A percentile compares a stretch with the other conserved stretches of the same genome.
These are phyloP conservation scores for Ciconia stormi DNA, from an alignment of 2,113 vertebrate genomes.

Conservation along the genomic window DNA sequence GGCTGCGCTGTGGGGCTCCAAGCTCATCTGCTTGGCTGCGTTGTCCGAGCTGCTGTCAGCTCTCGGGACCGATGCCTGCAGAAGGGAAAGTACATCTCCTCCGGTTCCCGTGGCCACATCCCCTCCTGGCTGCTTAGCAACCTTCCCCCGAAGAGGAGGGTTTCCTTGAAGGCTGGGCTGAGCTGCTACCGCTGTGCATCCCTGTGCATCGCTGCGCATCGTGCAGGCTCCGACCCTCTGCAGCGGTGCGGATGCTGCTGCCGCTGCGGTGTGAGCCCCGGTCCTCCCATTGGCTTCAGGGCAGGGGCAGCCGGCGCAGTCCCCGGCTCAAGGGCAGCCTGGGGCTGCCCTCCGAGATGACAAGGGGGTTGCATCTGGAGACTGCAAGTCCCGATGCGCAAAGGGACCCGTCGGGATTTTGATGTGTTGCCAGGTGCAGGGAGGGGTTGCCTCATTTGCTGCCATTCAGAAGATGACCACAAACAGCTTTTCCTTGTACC, in stretches of 20 bases:
- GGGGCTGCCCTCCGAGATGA: not conserved
- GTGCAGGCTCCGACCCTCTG: not conserved
- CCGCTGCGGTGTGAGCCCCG: not conserved
- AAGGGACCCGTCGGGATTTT: not conserved
- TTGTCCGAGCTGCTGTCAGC: conserved; percentile 11
- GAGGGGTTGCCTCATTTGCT: not conserved
- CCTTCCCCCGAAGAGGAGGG: conserved; percentile 55
- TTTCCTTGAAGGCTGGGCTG: conserved; percentile 72
- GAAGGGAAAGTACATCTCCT: conserved; percentile 58
- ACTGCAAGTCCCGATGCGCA: not conserved
- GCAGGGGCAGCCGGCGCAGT: not conserved
- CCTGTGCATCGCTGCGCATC: not conserved
- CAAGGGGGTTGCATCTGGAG: not conserved
- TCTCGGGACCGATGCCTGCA: conserved; percentile 24
- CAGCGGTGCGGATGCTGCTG: not conserved
- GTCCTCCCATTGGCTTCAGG: not conserved
- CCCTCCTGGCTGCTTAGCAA: conserved; percentile 78
- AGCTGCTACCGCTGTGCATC: conserved; percentile 31
- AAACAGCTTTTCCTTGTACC: not conserved
- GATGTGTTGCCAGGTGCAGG: not conserved
- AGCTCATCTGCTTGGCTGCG: not conserved
- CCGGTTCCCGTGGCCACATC: conserved; percentile 43
- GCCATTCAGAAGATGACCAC: not conserved
- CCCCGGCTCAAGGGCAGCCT: not conserved
- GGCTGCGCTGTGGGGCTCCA: rapidly evolving